Conservation (phyloP, 2,113 vertebrate species). For the Tympanuchus pallidicinctus region DNA sequence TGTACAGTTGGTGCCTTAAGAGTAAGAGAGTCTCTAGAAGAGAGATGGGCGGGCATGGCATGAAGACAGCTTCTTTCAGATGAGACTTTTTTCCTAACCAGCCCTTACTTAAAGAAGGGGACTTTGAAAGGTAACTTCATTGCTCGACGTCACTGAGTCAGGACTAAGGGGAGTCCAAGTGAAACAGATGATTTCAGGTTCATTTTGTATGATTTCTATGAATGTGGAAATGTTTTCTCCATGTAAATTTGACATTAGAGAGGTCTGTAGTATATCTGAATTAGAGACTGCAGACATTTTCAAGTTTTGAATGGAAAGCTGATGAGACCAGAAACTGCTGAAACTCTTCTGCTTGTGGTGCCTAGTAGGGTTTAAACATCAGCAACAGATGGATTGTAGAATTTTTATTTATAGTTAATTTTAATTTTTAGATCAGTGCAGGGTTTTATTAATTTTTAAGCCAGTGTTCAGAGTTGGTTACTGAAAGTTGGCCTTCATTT, state of each 20-base stretch:
- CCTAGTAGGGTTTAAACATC: not conserved
- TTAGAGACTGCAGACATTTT: not conserved
- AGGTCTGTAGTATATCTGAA: not conserved
- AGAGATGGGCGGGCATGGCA: not conserved
- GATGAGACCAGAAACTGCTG: not conserved
- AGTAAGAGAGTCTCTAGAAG: not conserved
- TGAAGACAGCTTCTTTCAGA: not conserved
- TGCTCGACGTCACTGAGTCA: not conserved
- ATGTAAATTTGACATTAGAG: not conserved
- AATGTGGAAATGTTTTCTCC: not conserved
- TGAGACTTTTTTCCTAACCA: not conserved
- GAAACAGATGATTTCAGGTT: not conserved
- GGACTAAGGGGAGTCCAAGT: not conserved
- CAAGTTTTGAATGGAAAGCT: not conserved
- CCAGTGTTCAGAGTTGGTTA: not conserved
- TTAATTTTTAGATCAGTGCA: not conserved
- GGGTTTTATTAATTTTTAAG: not conserved
- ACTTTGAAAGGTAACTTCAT: not conserved
- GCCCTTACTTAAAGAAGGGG: not conserved
- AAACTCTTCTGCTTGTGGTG: not conserved
- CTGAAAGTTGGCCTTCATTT: not conserved
- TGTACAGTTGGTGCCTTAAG: not conserved
- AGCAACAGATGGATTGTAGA: not conserved
- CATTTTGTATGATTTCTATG: not conserved
- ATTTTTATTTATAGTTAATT: not conserved